Evolutionary conservation across 2,797 vertebrate species (phyloP).

Genomic region (Falco columbarius): DNA sequence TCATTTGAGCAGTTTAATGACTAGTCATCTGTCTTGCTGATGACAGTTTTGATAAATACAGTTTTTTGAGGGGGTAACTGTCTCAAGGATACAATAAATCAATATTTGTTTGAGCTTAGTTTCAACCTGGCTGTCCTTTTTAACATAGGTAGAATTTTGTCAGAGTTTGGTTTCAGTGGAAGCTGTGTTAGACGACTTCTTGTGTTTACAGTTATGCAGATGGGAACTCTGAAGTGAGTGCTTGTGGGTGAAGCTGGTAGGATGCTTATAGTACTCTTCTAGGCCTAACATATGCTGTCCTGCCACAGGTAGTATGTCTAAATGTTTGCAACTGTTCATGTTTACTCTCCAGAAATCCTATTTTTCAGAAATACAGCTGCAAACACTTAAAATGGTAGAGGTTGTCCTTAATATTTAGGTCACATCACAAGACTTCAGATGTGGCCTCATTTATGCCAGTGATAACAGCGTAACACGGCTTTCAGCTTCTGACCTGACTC

Average conservation of each 20-base stretch:
- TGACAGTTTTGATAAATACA: not conserved
- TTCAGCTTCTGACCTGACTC: not conserved
- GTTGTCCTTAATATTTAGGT: constrained; percentile 40
- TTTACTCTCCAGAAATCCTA: constrained; percentile 29
- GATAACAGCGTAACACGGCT: not conserved
- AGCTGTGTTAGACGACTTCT: not conserved
- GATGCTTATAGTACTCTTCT: not conserved
- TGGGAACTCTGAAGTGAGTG: not conserved
- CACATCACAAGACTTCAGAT: constrained; percentile 16
- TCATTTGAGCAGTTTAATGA: not conserved
- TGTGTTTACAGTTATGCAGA: not conserved
- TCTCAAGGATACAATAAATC: not conserved
- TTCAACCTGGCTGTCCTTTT: not conserved
- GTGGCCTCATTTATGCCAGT: not conserved
- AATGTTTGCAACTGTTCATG: constrained; percentile 32
- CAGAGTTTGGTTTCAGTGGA: not conserved
- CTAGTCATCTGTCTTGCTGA: not conserved
- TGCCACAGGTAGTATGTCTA: constrained; percentile 43
- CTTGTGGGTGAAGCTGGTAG: constrained; percentile 25
- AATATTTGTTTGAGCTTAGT: not conserved
- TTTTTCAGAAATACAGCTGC: constrained; percentile 57
- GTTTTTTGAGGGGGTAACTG: not conserved
- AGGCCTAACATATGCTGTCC: not conserved
- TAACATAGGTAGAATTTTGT: not conserved
- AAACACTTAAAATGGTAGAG: constrained; percentile 28